Conservation (phyloP, 2,888 invertebrate genomes). For the Leptinotarsa juncta region DNA sequence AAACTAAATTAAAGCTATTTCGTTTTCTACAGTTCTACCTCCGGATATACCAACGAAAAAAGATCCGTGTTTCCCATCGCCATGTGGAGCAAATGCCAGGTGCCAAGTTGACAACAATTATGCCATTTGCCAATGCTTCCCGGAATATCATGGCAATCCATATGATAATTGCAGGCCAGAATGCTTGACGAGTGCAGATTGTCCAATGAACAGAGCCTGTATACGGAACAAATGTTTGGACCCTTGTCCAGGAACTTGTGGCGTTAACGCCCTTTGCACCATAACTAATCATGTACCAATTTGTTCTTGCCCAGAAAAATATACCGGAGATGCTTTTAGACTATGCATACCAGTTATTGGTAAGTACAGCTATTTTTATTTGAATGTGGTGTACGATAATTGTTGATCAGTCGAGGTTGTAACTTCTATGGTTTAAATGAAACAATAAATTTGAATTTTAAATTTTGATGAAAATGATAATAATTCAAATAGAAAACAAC, state of each 20-base stretch:
- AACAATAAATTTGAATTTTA: too few species aligned
- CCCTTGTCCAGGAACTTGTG: constrained; percentile 86
- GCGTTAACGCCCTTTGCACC: constrained; percentile 83
- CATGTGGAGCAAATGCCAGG: constrained; percentile 84
- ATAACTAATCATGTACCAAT: constrained; percentile 76
- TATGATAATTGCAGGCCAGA: constrained; percentile 84
- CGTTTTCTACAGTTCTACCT: constrained; percentile 58
- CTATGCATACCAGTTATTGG: constrained; percentile 63
- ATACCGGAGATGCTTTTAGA: constrained; percentile 70
- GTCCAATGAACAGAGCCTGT: constrained; percentile 83
- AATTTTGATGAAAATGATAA: too few species aligned
- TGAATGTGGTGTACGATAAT: too few species aligned
- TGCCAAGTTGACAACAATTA: constrained; percentile 78
- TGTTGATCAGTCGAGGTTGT: too few species aligned
- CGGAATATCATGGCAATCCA: constrained; percentile 80
- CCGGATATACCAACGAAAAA: constrained; percentile 65
- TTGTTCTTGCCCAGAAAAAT: constrained; percentile 70
- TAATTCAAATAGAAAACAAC: too few species aligned
- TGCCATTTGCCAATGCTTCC: constrained; percentile 80
- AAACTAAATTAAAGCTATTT: constrained; percentile 35
- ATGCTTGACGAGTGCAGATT: constrained; percentile 87
- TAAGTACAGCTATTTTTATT: constrained; percentile 49
- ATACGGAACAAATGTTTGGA: constrained; percentile 86
- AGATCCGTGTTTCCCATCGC: constrained; percentile 84
- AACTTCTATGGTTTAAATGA: too few species aligned